Percentiles rank a stretch among this genome's conserved stretches.
These are phyloP conservation scores for Myocastor coypus DNA, from an alignment of 2,113 vertebrate species.

Conservation along the genomic window DNA sequence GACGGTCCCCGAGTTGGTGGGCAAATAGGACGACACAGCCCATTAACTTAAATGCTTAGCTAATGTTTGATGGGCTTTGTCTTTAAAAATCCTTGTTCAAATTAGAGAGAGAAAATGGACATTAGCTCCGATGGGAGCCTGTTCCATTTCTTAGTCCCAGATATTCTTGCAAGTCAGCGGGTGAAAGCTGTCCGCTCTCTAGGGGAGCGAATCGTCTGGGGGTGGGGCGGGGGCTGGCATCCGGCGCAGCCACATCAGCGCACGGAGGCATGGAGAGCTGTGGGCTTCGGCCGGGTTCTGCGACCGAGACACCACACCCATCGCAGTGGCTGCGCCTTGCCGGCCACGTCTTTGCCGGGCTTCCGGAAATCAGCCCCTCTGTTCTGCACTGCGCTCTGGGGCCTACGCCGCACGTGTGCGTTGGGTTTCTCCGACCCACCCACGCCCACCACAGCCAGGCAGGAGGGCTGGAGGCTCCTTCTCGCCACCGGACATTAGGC, in stretches of 20 bases:
- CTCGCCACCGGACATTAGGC: neutral
- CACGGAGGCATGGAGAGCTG: conserved; percentile 48
- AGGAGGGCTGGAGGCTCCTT: accelerated
- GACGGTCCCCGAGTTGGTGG: conserved; percentile 79
- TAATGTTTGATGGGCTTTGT: conserved; percentile 89
- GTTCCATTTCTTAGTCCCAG: conserved; percentile 77
- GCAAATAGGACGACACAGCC: conserved; percentile 84
- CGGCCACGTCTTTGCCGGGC: neutral
- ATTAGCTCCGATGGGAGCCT: conserved; percentile 82
- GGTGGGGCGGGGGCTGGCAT: neutral
- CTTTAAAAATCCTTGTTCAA: conserved; percentile 86
- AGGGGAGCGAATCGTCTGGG: neutral
- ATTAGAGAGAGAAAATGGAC: conserved; percentile 87
- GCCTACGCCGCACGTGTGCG: neutral
- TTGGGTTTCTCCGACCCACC: neutral
- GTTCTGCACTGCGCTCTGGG: neutral
- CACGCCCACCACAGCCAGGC: neutral
- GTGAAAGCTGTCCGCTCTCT: neutral
- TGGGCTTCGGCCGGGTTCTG: conserved; percentile 13
- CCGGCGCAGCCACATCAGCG: accelerated
- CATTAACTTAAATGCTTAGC: conserved; percentile 89
- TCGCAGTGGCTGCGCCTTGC: conserved; percentile 47
- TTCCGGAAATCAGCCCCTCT: conserved; percentile 60
- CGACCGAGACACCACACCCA: conserved; percentile 25
- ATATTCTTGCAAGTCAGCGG: conserved; percentile 6